Base-by-base conservation (phyloP, 1,140 invertebrate genomes). In the Coptotermes formosanus region DNA sequence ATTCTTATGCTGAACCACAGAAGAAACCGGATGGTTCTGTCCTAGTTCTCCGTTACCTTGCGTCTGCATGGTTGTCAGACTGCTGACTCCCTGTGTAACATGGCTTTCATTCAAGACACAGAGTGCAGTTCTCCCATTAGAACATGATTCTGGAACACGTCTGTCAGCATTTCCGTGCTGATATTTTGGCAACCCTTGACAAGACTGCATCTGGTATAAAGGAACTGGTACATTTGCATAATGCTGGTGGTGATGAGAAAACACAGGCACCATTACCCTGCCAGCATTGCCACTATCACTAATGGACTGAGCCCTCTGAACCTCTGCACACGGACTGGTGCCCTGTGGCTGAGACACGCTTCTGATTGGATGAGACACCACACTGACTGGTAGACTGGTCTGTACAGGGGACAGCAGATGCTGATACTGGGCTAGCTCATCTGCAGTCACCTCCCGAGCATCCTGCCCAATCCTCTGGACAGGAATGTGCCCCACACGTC, bases 391-490 rank as follows among this genome's bases (percentile, higher is more conserved):
- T 16, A 12, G 25, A 9, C 64, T 25, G 8, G n/a, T 30, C 14
- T 9, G n/a, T 14, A 85, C 55, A 11, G 45, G 45, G 14, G 48
- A 48, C 25, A 75, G 38, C 0, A 91, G 86, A 85, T 91, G 89
- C 82, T 89, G 89, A 83, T 89, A 91, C 81, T 89, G 90, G 59
- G 90, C 89, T 81, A 92, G 87, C 88, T 92, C 91, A 45, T 88
- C 88, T 52, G 88, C 88, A 44, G 90, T 91, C 64, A 91, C 87
- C 87, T 91, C 90, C 84, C 91, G 89, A 0, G 90, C 90, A 89
- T 92, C 91, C 25, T 90, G 90, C 52, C 91, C 89, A 21, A 91
- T 89, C n/a, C 89, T 88, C 85, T 91, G 90, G 38, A 91, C 90
- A 16, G 91, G 91, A 86, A 91, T 91, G 86, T 91, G 91, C 59